Evolutionary conservation across 2,797 vertebrate genomes (phyloP), one percentile per base, ranked within the genome.

Genomic region (Notamacropus eugenii): DNA sequence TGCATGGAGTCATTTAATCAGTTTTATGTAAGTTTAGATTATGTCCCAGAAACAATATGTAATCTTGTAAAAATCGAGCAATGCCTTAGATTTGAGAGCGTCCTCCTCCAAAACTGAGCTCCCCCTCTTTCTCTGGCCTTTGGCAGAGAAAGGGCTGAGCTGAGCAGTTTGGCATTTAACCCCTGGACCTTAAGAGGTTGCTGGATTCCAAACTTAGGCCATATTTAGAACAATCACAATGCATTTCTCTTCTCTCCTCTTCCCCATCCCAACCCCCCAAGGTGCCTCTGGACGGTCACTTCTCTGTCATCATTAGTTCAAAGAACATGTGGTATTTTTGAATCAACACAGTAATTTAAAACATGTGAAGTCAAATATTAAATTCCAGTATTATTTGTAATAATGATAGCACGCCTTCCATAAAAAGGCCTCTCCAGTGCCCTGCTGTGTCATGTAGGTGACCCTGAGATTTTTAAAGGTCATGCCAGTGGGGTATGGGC

Each of bases 311-410:
- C 11, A 67, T 93, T 96, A 92, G 92, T 96, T 95, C 67, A 93
- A 57, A 95, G 90, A 93, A 96, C 94, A 92, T 58, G 59, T 91
- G 54, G 59, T 92, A 0, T 59, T 96, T 96, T 94, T 92, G 6
- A 94, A 92, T 67, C 93, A 96, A 74, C 57, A 92, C 58, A 95
- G 95, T 95, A 94, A 95, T 94, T 94, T 93, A 92, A 95, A 97
- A 95, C 93, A 95, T 8, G 31, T 93, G 93, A 96, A 95, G 46
- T 55, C 87, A 95, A 95, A 74, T 90, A 92, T 16, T 94, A 94
- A 82, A 16, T 19, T 46, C 54, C 55, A 87, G 40, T 27, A 87
- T 82, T 82, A 82, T 46, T 87, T 50, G 74, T 87, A 46, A 50
- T 87, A 50, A 87, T 87, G 67, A 82, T 82, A 46, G 67, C n/a